phyloP scores from a whole-genome alignment of 1,140 invertebrate genomes.

The Neodiprion fabricii region DNA sequence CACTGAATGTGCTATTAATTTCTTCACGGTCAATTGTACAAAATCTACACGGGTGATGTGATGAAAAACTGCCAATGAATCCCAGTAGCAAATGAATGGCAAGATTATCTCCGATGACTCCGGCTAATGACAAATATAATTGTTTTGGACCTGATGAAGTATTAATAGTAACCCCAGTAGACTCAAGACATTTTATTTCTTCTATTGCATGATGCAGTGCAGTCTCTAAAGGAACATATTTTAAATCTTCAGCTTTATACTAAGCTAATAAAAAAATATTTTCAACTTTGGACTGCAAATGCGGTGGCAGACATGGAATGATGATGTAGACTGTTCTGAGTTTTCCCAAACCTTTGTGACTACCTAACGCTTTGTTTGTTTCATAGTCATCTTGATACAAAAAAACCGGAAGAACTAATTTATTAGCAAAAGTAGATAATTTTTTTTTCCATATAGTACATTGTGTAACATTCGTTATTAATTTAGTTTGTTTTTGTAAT shows the following conservation, averaged over 20 bases:
- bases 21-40: slow-evolving; percentile 18
- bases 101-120: slow-evolving; percentile 22
- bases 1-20: slow-evolving; percentile 18
- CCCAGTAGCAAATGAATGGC: slow-evolving; percentile 18
- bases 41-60: slow-evolving; percentile 19
- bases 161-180: slow-evolving; percentile 15
- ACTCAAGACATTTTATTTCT: slow-evolving; percentile 20
- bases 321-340: slow-evolving; percentile 37
- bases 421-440: slow-evolving; percentile 3
- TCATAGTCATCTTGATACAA: slow-evolving; percentile 29
- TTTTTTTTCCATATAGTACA: slow-evolving; percentile 14
- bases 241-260: slow-evolving; percentile 15
- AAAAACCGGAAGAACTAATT: slow-evolving; percentile 9
- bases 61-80: slow-evolving; percentile 22
- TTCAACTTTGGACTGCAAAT: slow-evolving; percentile 22
- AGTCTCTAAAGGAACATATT: slow-evolving; percentile 16
- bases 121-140: slow-evolving; percentile 21
- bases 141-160: slow-evolving; percentile 13
- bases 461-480: slow-evolving; percentile 28
- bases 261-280: slow-evolving; percentile 34
- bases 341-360: slow-evolving; percentile 34
- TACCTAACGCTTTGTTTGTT: slow-evolving; percentile 34
- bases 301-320: slow-evolving; percentile 33
- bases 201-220: slow-evolving; percentile 16
- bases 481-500: slow-evolving; percentile 20